phyloP scores from a whole-genome alignment of 1,140 invertebrate species.

The Halictus rubicundus region DNA sequence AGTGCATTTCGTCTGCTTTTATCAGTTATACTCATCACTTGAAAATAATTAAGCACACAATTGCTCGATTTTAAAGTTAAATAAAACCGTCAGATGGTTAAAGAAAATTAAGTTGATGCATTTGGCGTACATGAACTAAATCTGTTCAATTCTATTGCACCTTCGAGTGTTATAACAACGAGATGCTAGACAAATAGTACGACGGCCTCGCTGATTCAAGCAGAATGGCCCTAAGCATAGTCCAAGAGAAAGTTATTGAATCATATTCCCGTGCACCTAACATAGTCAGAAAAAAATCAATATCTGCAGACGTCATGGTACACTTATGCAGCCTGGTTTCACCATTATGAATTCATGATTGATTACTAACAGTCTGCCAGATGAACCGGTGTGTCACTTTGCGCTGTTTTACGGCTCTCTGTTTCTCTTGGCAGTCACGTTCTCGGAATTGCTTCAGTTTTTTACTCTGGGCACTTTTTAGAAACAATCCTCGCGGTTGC shows the following conservation, averaged over 20 bases:
- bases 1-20: too few species aligned
- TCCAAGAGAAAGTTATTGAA: slow-evolving; percentile 32
- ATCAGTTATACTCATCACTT: too few species aligned
- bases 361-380: slow-evolving; percentile 25
- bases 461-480: too few species aligned
- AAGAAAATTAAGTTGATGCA: neutral
- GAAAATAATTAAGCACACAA: too few species aligned
- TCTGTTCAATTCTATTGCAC: too few species aligned
- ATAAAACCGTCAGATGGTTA: too few species aligned
- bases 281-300: slow-evolving; percentile 51
- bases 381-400: neutral
- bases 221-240: slow-evolving; percentile 6
- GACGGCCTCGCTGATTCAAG: slow-evolving; percentile 8
- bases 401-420: slow-evolving; percentile 4
- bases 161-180: neutral
- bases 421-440: neutral
- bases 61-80: too few species aligned
- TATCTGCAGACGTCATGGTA: slow-evolving; percentile 30
- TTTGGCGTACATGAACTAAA: neutral
- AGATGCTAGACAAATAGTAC: neutral
- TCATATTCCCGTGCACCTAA: slow-evolving; percentile 3
- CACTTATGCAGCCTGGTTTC: slow-evolving; percentile 27
- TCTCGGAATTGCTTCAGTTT: slow-evolving; percentile 18
- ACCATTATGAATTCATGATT: slow-evolving; percentile 43
- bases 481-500: neutral